phyloP scores from a whole-genome alignment of 2,113 vertebrate species.

The Apteryx mantelli region DNA sequence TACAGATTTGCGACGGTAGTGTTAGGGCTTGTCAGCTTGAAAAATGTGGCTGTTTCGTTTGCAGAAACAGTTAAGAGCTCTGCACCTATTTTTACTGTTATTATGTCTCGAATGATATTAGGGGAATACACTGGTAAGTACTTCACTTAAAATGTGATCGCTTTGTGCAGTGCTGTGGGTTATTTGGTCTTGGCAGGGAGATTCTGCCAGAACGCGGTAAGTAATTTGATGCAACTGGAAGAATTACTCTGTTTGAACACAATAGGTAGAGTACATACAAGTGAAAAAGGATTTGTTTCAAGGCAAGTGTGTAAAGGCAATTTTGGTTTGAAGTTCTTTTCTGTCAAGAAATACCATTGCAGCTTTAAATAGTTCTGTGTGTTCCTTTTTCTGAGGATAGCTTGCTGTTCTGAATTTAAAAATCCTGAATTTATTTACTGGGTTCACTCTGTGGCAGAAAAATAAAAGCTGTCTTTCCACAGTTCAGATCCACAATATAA shows the following conservation, averaged over 20 bases:
- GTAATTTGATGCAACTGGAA: background rate
- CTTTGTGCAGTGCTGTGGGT: background rate
- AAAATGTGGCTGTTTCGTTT: slow-evolving; percentile 95
- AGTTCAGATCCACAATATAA: background rate
- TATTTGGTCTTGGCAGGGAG: background rate
- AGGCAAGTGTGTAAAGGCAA: background rate
- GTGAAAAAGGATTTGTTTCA: background rate
- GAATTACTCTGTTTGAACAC: background rate
- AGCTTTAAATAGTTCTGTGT: background rate
- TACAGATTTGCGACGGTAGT: slow-evolving; percentile 93
- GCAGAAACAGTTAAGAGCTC: slow-evolving; percentile 98
- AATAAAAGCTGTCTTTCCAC: background rate
- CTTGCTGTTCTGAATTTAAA: background rate
- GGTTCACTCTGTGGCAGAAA: background rate
- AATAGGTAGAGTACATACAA: background rate
- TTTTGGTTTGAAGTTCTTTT: background rate
- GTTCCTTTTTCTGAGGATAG: background rate
- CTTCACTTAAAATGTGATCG: background rate
- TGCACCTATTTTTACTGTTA: slow-evolving; percentile 95
- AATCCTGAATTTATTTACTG: background rate
- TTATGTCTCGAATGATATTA: slow-evolving; percentile 95
- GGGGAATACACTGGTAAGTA: slow-evolving; percentile 93
- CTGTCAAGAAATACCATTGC: background rate
- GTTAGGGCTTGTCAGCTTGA: slow-evolving; percentile 93
- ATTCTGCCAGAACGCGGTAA: background rate